Evolutionary conservation across 2,888 invertebrate genomes (phyloP).

Genomic region (Poecilobothrus nobilitatus): DNA sequence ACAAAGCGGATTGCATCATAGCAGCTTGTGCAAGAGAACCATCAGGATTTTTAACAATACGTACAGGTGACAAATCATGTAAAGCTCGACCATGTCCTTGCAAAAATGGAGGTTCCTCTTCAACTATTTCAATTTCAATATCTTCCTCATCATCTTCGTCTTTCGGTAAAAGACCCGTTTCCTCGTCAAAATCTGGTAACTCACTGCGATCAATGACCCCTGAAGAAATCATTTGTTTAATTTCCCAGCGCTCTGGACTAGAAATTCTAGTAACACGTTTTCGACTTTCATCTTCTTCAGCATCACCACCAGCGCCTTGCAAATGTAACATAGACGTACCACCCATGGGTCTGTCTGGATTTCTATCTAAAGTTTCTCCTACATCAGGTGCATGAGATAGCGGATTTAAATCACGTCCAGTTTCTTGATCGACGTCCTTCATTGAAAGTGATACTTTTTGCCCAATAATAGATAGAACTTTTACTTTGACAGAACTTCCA

Average conservation of each 20-base stretch:
- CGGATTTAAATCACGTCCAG: constrained; percentile 92
- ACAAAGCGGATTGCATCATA: constrained; percentile 98
- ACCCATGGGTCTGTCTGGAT: constrained; percentile 82
- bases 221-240: constrained; percentile 93
- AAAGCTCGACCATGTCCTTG: constrained; percentile 85
- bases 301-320: constrained; percentile 50
- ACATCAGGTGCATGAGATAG: constrained; percentile 57
- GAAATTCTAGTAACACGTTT: constrained; percentile 86
- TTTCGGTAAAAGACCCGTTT: constrained; percentile 84
- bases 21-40: constrained; percentile 98
- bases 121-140: constrained; percentile 94
- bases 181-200: constrained; percentile 95
- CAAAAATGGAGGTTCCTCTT: constrained; percentile 96
- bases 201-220: constrained; percentile 88
- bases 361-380: constrained; percentile 55
- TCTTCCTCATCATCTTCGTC: constrained; percentile 94
- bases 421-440: constrained; percentile 95
- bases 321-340: constrained; percentile 51
- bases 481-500: constrained; percentile 83
- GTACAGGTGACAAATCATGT: constrained; percentile 86
- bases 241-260: constrained; percentile 96
- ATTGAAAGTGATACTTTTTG: constrained; percentile 92
- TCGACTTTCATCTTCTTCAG: constrained; percentile 71
- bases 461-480: constrained; percentile 86
- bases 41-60: constrained; percentile 98